Evolutionary conservation across 2,888 invertebrate genomes (phyloP), one percentile per base, ranked within the genome.

Genomic region (Drosophila kokeensis): DNA sequence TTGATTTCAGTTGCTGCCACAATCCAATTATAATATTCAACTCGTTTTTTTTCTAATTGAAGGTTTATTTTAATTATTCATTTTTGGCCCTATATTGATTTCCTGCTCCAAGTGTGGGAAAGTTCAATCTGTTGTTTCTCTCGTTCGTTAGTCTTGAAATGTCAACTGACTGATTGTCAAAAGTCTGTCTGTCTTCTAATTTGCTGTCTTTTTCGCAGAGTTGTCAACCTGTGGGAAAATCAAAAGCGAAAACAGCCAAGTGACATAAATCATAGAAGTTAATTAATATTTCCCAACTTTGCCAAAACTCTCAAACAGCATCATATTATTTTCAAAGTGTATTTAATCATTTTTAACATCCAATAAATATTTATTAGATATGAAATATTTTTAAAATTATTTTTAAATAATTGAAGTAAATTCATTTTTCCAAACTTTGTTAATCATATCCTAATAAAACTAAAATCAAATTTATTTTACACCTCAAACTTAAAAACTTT

Each of bases 91-190:
- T 24, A 8, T 54, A 38, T 68, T 36, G 57, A 69, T 54, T 68
- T 68, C 18, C n/a, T 21, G n/a, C 15, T 48, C 27, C n/a, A 29
- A 38, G 30, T 68, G 58, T 68, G 58, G 24, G 69, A 68, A 69
- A 50, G 18, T 27, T 30, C 11, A 21, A 30, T 15, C n/a, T 48
- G 24, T 18, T 32, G 30, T 30, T 24, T 58, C 29, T 29, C 49
- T 18, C 49, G 11, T 18, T 50, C n/a, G 50, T n/a, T 50, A 29
- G 6, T 29, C n/a, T 18, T 11, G 6, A 29, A n/a, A 18, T 50
- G 50, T 3, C 29, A 27, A 11, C 18, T 11, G 27, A 15, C 15
- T 15, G 30, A 6, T 21, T 32, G n/a, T 52, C 21, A n/a, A 4
- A 30, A 29, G 11, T 10, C 11, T 50, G 11, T 18, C 11, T 50